phyloP scores from a whole-genome alignment of 1,140 invertebrate species.

The Euura saliciscinereae region DNA sequence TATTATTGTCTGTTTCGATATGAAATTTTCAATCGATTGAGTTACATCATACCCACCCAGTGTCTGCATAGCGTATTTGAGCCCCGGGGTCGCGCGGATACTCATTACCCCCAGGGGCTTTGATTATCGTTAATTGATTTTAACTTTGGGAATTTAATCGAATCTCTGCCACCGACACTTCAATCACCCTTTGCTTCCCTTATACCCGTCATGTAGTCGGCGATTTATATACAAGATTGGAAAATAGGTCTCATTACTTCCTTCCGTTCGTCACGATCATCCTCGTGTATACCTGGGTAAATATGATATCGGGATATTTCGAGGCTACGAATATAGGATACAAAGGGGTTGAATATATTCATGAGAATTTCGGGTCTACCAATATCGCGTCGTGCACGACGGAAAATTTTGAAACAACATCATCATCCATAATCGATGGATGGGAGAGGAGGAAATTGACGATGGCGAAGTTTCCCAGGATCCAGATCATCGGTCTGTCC shows the following conservation, averaged over 20 bases:
- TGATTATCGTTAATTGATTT: constrained; percentile 11
- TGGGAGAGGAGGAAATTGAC: neutral
- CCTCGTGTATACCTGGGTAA: too few relatives aligned
- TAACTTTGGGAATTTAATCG: constrained; percentile 11
- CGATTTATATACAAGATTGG: too few relatives aligned
- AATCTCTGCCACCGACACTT: neutral
- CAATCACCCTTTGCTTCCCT: too few relatives aligned
- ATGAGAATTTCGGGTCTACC: neutral
- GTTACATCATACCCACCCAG: too few relatives aligned
- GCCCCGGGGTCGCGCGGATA: neutral
- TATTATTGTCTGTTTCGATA: too few relatives aligned
- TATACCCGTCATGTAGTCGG: too few relatives aligned
- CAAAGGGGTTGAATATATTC: constrained; percentile 1
- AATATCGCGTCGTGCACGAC: neutral
- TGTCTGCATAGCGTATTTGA: too few relatives aligned
- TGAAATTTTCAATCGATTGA: too few relatives aligned
- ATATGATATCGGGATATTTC: too few relatives aligned
- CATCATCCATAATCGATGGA: neutral
- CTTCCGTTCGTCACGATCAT: too few relatives aligned
- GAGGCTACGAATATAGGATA: neutral
- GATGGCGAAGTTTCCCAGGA: neutral
- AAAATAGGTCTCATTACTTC: too few relatives aligned
- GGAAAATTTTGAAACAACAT: neutral
- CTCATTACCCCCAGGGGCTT: constrained; percentile 6
- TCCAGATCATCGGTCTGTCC: neutral